phyloP scores from a whole-genome alignment of 2,888 invertebrate genomes.

The Harmothoe impar region DNA sequence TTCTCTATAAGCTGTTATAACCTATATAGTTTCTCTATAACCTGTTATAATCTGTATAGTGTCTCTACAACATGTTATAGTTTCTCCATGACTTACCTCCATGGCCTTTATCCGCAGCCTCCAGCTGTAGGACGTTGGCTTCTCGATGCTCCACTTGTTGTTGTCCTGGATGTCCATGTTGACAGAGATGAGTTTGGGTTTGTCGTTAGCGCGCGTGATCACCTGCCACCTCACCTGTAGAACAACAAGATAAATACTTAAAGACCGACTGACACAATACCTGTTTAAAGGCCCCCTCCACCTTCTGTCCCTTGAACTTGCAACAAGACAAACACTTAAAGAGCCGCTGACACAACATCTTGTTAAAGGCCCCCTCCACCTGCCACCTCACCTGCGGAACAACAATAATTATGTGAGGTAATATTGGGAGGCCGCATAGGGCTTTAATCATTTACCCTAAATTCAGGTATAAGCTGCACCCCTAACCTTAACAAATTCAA shows the following conservation, averaged over 20 bases:
- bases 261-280: constrained; percentile 71
- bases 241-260: not conserved
- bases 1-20: no score
- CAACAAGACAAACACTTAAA: not conserved
- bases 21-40: no score
- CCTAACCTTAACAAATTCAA: no score
- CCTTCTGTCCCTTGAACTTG: constrained; percentile 65
- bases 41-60: no score
- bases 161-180: constrained; percentile 70
- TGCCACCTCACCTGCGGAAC: no score
- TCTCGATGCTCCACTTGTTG: constrained; percentile 72
- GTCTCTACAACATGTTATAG: no score
- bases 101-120: constrained; percentile 69
- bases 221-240: constrained; percentile 69
- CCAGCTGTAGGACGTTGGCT: constrained; percentile 71
- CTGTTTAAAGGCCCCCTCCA: constrained; percentile 70
- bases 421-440: no score
- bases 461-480: no score
- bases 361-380: no score
- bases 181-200: constrained; percentile 65
- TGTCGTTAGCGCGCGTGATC: constrained; percentile 50
- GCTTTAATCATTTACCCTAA: no score
- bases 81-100: constrained; percentile 45
- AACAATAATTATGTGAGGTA: no score
- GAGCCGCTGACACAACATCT: no score